Conservation (phyloP, 1,140 invertebrate species). For the Gerris buenoi region DNA sequence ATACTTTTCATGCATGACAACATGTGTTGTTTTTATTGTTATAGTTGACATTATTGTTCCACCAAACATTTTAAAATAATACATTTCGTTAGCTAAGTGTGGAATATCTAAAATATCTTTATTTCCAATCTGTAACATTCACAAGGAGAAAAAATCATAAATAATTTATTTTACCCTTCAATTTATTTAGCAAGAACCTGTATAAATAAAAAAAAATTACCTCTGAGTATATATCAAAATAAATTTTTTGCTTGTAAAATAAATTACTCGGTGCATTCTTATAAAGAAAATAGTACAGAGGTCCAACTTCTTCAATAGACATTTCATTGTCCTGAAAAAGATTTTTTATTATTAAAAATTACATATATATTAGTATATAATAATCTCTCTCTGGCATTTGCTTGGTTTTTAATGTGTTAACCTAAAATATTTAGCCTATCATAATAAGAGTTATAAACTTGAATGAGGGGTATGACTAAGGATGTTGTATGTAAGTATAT, state of each 20-base stretch:
- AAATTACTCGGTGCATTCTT: not conserved
- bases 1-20: conserved; percentile 3
- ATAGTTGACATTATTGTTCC: not conserved
- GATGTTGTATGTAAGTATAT: no score
- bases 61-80: conserved; percentile 1
- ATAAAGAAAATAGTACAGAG: not conserved
- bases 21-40: not conserved
- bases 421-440: no score
- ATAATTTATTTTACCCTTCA: no score
- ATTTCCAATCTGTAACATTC: not conserved
- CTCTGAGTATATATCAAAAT: conserved; percentile 1
- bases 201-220: no score
- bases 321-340: not conserved
- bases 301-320: not conserved
- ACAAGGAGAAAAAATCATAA: no score
- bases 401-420: no score
- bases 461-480: no score
- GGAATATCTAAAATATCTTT: not conserved
- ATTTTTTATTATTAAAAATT: no score
- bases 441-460: no score
- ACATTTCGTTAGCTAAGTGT: not conserved
- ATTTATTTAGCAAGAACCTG: no score
- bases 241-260: conserved; percentile 1
- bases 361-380: no score
- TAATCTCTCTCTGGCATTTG: no score